Evolutionary conservation across 2,113 vertebrate genomes (phyloP).

Genomic region (Microtus oregoni): DNA sequence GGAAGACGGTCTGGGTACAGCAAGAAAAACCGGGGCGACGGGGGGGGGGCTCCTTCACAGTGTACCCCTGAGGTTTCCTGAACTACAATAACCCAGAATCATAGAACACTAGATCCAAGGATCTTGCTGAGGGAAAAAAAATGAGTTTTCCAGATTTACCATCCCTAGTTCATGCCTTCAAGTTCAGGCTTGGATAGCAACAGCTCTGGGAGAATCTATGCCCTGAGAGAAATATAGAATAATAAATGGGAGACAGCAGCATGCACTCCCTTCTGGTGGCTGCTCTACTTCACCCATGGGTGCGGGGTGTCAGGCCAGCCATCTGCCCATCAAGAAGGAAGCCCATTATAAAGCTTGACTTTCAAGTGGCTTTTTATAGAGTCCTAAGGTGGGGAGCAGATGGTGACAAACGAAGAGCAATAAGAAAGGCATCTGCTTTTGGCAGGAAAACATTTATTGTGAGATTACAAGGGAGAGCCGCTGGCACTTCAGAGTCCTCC

Average conservation of each 20-base stretch:
- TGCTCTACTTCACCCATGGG: neutral
- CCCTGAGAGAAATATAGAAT: neutral
- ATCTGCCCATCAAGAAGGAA: neutral
- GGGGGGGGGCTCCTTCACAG: neutral
- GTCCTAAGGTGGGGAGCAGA: neutral
- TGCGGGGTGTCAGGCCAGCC: neutral
- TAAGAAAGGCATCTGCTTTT: slow-evolving; percentile 46
- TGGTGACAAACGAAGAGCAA: slow-evolving; percentile 61
- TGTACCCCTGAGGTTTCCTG: neutral
- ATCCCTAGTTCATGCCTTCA: neutral
- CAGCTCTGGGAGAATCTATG: neutral
- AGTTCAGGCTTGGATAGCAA: neutral
- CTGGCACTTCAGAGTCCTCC: neutral
- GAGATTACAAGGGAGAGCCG: neutral
- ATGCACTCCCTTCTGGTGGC: neutral
- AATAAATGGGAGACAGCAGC: neutral
- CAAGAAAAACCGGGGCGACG: neutral
- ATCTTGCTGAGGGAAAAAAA: neutral
- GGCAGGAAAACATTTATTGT: slow-evolving; percentile 79
- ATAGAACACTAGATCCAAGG: neutral
- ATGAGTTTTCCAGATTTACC: neutral
- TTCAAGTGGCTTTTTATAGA: slow-evolving; percentile 73
- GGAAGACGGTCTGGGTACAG: neutral
- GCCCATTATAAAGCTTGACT: neutral
- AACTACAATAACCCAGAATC: neutral